Conservation (phyloP, 2,113 vertebrate genomes). For the Grammomys dolichurus region DNA sequence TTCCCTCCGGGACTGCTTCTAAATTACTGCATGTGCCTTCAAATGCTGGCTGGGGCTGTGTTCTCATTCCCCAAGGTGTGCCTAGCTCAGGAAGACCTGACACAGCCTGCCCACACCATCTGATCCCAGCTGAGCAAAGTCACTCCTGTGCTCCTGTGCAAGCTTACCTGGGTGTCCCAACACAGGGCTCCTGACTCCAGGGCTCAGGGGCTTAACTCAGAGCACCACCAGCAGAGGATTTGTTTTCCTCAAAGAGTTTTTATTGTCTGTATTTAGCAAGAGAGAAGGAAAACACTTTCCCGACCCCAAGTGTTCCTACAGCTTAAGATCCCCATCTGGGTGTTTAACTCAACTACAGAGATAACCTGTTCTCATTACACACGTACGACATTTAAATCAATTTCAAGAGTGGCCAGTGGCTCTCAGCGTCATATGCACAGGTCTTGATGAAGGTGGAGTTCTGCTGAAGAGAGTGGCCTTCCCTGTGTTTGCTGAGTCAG, state of each 20-base stretch:
- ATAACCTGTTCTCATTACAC: not conserved
- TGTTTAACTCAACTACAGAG: not conserved
- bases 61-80: not conserved
- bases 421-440: fast-evolving
- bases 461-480: not conserved
- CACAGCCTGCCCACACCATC: not conserved
- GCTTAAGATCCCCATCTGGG: not conserved
- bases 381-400: not conserved
- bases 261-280: conserved; percentile 15
- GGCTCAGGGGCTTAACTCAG: not conserved
- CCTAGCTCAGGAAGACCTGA: not conserved
- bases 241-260: not conserved
- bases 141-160: not conserved
- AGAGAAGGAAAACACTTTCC: not conserved
- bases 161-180: not conserved
- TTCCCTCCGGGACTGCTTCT: not conserved
- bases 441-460: not conserved
- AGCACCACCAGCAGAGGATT: not conserved
- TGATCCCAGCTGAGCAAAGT: not conserved
- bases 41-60: not conserved
- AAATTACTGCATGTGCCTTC: not conserved
- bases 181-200: not conserved
- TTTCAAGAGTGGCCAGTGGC: not conserved
- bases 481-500: not conserved
- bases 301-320: not conserved